Evolutionary conservation across 2,113 vertebrate species (phyloP).

Genomic region (Pipa parva): DNA sequence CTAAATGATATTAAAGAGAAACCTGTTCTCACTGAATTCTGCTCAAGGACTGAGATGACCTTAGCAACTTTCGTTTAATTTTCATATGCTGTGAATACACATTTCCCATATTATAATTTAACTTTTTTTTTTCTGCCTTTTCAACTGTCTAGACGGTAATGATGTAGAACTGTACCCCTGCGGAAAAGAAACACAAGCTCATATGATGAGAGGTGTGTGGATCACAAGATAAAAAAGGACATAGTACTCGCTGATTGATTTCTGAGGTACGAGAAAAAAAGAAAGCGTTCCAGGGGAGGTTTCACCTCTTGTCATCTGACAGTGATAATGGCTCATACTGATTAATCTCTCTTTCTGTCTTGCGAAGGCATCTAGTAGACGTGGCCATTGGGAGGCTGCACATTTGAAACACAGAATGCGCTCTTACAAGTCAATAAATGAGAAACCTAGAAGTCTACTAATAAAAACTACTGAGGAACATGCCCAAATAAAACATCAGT

Average conservation of each 20-base stretch:
- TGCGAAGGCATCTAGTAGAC: neutral
- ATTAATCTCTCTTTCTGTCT: neutral
- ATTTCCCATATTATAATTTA: conserved; percentile 22
- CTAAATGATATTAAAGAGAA: neutral
- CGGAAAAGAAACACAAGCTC: neutral
- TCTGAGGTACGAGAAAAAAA: neutral
- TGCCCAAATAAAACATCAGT: neutral
- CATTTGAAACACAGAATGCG: neutral
- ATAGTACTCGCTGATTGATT: neutral
- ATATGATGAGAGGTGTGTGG: conserved; percentile 10
- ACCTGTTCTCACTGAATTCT: neutral
- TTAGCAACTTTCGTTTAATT: conserved; percentile 10
- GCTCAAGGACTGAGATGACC: conserved; percentile 18
- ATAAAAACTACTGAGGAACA: too few relatives aligned
- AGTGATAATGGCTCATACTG: neutral
- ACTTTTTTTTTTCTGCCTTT: neutral
- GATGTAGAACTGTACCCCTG: conserved; percentile 4
- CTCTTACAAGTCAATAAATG: too few relatives aligned
- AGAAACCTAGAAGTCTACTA: too few relatives aligned
- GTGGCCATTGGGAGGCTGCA: neutral
- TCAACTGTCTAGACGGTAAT: conserved; percentile 16
- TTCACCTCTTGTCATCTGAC: neutral
- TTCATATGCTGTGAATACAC: conserved; percentile 30
- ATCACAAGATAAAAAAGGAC: conserved; percentile 3
- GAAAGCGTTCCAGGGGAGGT: neutral